Conservation (phyloP, 92 coral and sea anemone genomes). For the Zoanthus gigantus region DNA sequence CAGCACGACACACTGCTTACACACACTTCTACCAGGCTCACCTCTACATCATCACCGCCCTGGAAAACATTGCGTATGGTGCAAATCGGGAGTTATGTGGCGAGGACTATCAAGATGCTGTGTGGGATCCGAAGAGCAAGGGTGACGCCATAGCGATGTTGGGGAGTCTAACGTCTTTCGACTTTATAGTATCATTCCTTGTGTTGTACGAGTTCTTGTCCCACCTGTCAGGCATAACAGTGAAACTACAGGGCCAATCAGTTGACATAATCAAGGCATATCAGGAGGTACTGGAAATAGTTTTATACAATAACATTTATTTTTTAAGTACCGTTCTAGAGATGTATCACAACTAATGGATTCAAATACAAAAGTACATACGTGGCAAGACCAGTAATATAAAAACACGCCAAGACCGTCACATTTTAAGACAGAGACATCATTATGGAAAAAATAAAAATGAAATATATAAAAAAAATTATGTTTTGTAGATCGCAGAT, state of each 20-base stretch:
- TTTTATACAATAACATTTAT: background rate
- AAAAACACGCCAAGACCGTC: background rate
- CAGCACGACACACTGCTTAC: conserved; percentile 53
- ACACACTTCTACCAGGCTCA: conserved; percentile 21
- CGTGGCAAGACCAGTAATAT: background rate
- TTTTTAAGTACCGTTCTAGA: background rate
- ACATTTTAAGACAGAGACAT: background rate
- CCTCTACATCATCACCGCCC: background rate
- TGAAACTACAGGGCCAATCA: conserved; percentile 51
- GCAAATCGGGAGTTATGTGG: conserved; percentile 47
- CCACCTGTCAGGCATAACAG: conserved; percentile 56
- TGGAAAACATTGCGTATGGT: conserved; percentile 43
- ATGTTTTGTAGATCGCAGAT: background rate
- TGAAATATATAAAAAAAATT: background rate
- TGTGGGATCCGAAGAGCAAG: conserved; percentile 56
- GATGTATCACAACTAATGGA: conserved; percentile 3
- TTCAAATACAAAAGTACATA: conserved; percentile 1
- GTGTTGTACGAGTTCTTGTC: conserved; percentile 49
- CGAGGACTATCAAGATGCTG: conserved; percentile 42
- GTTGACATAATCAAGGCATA: conserved; percentile 44
- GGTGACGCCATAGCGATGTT: conserved; percentile 54
- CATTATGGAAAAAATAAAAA: conserved; percentile 5
- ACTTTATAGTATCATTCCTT: conserved; percentile 47
- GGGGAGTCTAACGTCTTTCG: conserved; percentile 49
- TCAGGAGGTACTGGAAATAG: conserved; percentile 25